Percentiles rank a stretch among this genome's conserved stretches.
Conservation (phyloP, 2,797 vertebrate species). For the Acridotheres tristis region DNA sequence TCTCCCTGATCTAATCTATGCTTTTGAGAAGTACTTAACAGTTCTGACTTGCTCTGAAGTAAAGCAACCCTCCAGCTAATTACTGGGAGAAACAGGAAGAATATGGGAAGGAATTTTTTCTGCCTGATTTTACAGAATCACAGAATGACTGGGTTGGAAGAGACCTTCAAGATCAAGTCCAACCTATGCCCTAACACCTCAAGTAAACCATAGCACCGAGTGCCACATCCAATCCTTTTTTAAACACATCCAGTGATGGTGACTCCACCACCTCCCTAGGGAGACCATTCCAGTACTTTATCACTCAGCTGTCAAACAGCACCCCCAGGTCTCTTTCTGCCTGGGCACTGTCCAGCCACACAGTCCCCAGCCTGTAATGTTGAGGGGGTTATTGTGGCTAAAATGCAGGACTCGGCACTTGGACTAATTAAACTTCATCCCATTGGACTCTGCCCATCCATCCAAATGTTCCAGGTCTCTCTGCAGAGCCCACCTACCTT, state of each 20-base stretch:
- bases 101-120: background rate
- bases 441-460: no score
- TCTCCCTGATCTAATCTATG: background rate
- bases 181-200: background rate
- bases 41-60: background rate
- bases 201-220: background rate
- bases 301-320: rapidly evolving
- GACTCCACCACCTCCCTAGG: background rate
- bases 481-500: no score
- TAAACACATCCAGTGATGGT: no score
- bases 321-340: background rate
- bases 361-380: rapidly evolving
- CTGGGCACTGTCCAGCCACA: background rate
- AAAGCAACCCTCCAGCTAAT: constrained; percentile 26
- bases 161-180: background rate
- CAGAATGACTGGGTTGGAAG: background rate
- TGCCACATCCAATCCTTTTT: background rate
- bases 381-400: no score
- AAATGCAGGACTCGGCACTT: no score
- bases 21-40: background rate
- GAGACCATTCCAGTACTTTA: background rate
- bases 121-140: background rate
- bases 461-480: no score
- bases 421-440: no score
- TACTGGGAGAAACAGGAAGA: background rate